A percentile compares a stretch with the other conserved stretches of the same genome.
Evolutionary conservation across 2,888 invertebrate species (phyloP).

Genomic region (Drosophila tanythrix): DNA sequence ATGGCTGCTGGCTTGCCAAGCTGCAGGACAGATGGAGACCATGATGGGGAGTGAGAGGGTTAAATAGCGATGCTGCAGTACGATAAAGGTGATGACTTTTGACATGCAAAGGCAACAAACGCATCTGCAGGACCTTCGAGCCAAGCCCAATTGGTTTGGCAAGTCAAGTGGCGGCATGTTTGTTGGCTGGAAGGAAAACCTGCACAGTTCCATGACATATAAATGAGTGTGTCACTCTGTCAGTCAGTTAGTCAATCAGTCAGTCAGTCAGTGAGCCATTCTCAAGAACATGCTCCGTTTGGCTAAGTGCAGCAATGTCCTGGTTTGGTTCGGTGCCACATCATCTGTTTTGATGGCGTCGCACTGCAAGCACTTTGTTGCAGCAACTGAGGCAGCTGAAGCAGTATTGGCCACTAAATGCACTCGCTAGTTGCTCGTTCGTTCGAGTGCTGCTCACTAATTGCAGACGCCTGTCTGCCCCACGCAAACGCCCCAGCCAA

Average conservation of each 20-base stretch:
- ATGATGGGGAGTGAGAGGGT: neutral
- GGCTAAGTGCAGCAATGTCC: conserved; percentile 39
- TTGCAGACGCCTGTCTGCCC: conserved; percentile 64
- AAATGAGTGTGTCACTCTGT: conserved; percentile 63
- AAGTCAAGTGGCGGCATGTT: conserved; percentile 62
- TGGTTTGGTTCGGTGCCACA: conserved; percentile 39
- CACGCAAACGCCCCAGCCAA: conserved; percentile 9
- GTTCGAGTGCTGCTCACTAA: conserved; percentile 63
- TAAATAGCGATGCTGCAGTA: conserved; percentile 39
- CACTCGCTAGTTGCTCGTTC: conserved; percentile 44
- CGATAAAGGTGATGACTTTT: conserved; percentile 80
- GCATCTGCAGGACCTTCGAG: conserved; percentile 36
- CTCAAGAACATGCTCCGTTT: conserved; percentile 7
- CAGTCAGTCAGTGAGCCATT: conserved; percentile 27
- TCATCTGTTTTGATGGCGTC: conserved; percentile 44
- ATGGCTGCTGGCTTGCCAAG: conserved; percentile 45
- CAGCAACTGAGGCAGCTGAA: conserved; percentile 31
- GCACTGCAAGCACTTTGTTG: conserved; percentile 66
- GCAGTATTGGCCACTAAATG: conserved; percentile 63
- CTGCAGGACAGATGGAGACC: neutral
- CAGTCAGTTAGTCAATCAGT: conserved; percentile 29
- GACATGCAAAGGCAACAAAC: conserved; percentile 67
- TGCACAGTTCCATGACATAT: conserved; percentile 49
- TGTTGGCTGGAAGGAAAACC: conserved; percentile 47
- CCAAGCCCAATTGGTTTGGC: conserved; percentile 65